phyloP scores from a whole-genome alignment of 2,113 vertebrate genomes.

The Xiphophorus hellerii region DNA sequence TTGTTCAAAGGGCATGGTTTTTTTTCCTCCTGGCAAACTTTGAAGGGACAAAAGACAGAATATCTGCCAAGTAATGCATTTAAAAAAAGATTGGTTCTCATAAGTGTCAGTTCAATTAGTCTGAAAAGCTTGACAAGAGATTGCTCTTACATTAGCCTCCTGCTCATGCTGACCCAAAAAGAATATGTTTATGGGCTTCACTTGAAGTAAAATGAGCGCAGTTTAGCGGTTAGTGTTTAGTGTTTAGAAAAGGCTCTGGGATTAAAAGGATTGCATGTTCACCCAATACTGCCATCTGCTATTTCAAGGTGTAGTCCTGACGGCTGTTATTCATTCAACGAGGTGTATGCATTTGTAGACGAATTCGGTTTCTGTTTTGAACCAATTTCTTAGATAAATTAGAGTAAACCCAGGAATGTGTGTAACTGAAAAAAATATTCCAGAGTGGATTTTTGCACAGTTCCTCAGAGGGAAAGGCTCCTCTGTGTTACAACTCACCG shows the following conservation, averaged over 20 bases:
- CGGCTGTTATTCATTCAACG: conserved; percentile 18
- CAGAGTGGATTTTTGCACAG: conserved; percentile 29
- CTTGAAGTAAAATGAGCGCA: conserved; percentile 30
- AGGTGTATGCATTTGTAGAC: conserved; percentile 28
- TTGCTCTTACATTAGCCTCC: conserved; percentile 92
- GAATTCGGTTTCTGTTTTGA: conserved; percentile 36
- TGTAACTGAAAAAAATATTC: conserved; percentile 2
- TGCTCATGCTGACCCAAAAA: conserved; percentile 70
- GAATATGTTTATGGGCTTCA: conserved; percentile 55
- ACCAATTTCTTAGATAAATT: conserved; percentile 35
- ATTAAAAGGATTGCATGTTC: conserved; percentile 21
- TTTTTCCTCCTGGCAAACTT: conserved; percentile 88
- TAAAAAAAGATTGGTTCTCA: conserved; percentile 96
- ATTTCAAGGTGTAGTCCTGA: conserved; percentile 15
- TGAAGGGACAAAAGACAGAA: conserved; percentile 93
- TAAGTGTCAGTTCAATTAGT: conserved; percentile 96
- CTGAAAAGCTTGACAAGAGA: conserved; percentile 92
- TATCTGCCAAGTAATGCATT: conserved; percentile 97
- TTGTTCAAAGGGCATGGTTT: conserved; percentile 94
- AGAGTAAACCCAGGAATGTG: conserved; percentile 25
- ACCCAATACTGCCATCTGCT: conserved; percentile 11
- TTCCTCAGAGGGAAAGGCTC: conserved; percentile 48
- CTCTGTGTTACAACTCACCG: conserved; percentile 58
- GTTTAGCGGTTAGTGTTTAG: conserved; percentile 27
- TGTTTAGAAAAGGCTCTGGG: conserved; percentile 15